A percentile compares a stretch with the other conserved stretches of the same genome.
phyloP scores from a whole-genome alignment of 23 tunicate species.

The Halocynthia aurantium region DNA sequence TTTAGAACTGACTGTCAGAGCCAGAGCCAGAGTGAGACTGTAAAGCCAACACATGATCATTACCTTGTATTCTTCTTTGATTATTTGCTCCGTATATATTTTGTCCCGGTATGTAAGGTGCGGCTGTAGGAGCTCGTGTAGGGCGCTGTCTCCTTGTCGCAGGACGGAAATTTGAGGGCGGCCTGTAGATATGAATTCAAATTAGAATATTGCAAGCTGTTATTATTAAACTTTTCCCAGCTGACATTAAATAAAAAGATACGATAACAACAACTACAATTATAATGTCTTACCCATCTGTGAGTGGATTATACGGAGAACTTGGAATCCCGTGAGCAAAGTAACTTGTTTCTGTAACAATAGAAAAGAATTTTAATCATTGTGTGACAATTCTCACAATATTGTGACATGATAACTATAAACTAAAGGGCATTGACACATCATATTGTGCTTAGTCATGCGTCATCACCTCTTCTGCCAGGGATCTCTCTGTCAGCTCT shows the following conservation, averaged over 20 bases:
- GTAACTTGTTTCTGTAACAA: constrained; percentile 29
- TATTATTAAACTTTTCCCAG: too few relatives aligned
- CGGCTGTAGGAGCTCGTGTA: not conserved
- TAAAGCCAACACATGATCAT: too few relatives aligned
- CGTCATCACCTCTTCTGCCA: constrained; percentile 52
- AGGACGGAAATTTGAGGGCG: constrained; percentile 8
- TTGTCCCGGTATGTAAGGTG: constrained; percentile 20
- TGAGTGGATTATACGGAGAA: constrained; percentile 18
- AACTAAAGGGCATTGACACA: not conserved
- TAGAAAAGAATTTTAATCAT: not conserved
- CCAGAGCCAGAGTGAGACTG: too few relatives aligned
- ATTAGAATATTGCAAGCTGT: too few relatives aligned
- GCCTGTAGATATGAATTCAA: not conserved
- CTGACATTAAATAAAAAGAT: too few relatives aligned
- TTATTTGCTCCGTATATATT: constrained; percentile 11
- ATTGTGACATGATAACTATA: not conserved
- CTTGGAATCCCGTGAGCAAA: constrained; percentile 12
- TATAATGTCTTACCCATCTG: constrained; percentile 6
- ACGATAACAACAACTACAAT: too few relatives aligned
- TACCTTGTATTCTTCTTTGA: constrained; percentile 11
- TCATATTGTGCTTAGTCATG: not conserved
- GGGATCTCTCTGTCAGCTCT: constrained; percentile 42
- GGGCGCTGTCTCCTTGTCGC: not conserved
- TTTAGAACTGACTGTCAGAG: too few relatives aligned
- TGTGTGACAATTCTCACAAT: not conserved